A percentile compares a stretch with the other conserved stretches of the same genome.
These are phyloP conservation scores for Turnix velox DNA, from an alignment of 2,113 vertebrate genomes.

Conservation along the genomic window DNA sequence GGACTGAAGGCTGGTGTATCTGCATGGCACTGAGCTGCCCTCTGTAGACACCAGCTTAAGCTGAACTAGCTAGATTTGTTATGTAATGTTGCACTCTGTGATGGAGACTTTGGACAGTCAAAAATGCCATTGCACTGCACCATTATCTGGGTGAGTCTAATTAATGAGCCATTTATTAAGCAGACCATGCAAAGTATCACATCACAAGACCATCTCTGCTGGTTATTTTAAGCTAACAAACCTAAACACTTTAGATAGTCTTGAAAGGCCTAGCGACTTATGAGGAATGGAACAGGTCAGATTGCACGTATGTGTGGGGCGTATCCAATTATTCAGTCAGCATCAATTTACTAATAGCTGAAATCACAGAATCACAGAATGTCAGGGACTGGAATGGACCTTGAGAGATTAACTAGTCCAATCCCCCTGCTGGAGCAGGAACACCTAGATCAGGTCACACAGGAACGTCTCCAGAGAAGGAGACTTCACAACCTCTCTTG, in stretches of 20 bases:
- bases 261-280: background rate
- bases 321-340: background rate
- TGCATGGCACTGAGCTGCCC: background rate
- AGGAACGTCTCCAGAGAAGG: too few relatives aligned
- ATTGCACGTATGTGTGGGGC: background rate
- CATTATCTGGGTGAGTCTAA: background rate
- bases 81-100: background rate
- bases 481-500: too few relatives aligned
- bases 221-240: background rate
- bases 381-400: too few relatives aligned
- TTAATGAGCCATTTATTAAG: background rate
- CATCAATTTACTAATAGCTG: background rate
- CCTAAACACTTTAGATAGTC: background rate
- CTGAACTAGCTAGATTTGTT: background rate
- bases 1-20: background rate
- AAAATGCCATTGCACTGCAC: background rate
- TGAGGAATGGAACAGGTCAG: background rate
- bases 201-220: background rate
- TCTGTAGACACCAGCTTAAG: background rate
- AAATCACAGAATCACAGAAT: too few relatives aligned
- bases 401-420: too few relatives aligned
- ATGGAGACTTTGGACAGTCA: background rate
- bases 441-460: too few relatives aligned
- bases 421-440: too few relatives aligned
- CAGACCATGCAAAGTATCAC: background rate